These are phyloP conservation scores for Omphaloscelis lunosa DNA, from an alignment of 2,888 invertebrate species.

Conservation along the genomic window DNA sequence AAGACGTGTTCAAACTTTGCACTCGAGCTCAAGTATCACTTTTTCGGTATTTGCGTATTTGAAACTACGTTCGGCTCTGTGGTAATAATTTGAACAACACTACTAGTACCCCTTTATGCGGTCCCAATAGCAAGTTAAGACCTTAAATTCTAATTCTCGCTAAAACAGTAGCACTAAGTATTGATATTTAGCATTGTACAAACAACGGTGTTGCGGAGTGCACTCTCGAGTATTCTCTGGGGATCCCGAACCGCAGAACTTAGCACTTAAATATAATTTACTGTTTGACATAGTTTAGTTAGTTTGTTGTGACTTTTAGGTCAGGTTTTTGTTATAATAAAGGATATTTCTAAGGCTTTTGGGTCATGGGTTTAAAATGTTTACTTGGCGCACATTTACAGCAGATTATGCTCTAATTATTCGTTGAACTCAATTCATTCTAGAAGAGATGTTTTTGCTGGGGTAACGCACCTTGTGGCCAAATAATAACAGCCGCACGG, in stretches of 20 bases:
- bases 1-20: background rate
- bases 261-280: conserved; percentile 62
- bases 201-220: conserved; percentile 45
- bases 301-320: conserved; percentile 15
- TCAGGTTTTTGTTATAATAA: conserved; percentile 11
- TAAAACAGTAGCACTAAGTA: conserved; percentile 45
- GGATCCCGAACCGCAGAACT: conserved; percentile 40
- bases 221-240: conserved; percentile 36
- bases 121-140: conserved; percentile 41
- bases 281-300: conserved; percentile 50
- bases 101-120: background rate
- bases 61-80: background rate
- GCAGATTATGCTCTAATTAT: too few species aligned
- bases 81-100: conserved; percentile 4
- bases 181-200: conserved; percentile 61
- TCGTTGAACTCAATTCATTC: too few species aligned
- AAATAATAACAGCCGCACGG: background rate
- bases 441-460: too few species aligned
- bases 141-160: conserved; percentile 63
- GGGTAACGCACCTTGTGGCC: background rate
- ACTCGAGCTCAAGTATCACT: background rate
- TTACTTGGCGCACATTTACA: too few species aligned
- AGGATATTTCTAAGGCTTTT: conserved; percentile 6
- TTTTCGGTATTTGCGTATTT: background rate
- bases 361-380: too few species aligned